Percentiles rank a stretch among this genome's conserved stretches.
Evolutionary conservation across 1,140 invertebrate genomes (phyloP).

Genomic region (Cyclina sinensis): DNA sequence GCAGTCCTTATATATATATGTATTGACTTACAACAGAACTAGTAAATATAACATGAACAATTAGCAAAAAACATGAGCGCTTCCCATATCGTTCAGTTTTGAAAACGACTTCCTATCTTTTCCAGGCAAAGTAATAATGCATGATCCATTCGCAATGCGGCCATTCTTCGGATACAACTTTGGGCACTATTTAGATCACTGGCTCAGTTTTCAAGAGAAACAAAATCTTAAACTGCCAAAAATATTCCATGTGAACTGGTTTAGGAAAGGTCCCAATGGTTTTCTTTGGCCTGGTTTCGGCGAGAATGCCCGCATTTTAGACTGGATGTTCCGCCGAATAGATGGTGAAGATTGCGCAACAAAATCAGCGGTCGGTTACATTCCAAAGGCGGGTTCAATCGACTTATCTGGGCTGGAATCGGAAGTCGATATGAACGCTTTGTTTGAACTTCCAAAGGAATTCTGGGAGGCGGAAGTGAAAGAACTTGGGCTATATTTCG

Average conservation of each 20-base stretch:
- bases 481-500: conserved; percentile 95
- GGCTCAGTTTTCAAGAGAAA: conserved; percentile 93
- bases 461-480: conserved; percentile 97
- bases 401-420: conserved; percentile 79
- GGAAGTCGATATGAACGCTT: conserved; percentile 89
- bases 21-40: too few relatives aligned
- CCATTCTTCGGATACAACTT: conserved; percentile 99
- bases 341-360: conserved; percentile 89
- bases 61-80: too few relatives aligned
- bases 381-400: conserved; percentile 82
- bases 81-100: too few relatives aligned
- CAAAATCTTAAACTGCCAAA: conserved; percentile 91
- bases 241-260: conserved; percentile 99
- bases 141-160: conserved; percentile 99
- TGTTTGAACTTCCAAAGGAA: conserved; percentile 95
- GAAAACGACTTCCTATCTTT: too few relatives aligned
- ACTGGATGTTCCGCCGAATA: conserved; percentile 96
- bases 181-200: conserved; percentile 97
- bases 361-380: conserved; percentile 82
- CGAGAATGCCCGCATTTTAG: conserved; percentile 97
- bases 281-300: conserved; percentile 99
- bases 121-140: conserved; percentile 97
- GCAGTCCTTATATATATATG: too few relatives aligned
- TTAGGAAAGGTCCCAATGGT: conserved; percentile 93
- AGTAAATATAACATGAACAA: too few relatives aligned